Evolutionary conservation across 2,113 vertebrate species (phyloP), one percentile per base, ranked within the genome.

Genomic region (Ceratotherium simum): DNA sequence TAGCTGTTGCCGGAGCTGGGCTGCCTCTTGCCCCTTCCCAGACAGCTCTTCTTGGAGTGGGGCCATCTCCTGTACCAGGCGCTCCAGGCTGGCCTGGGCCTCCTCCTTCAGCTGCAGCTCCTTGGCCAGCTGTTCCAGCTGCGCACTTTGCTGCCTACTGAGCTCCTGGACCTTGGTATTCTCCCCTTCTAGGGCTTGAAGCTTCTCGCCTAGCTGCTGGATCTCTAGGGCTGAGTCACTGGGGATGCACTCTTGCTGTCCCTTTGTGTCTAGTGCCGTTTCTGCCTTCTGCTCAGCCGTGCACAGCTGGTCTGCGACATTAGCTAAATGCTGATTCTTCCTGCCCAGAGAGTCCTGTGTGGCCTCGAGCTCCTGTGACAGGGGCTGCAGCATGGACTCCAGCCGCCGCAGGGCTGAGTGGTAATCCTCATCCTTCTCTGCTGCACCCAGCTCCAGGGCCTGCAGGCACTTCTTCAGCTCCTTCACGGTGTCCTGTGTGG

Each of bases 1-100:
- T 56, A 99, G 98, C 98, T 99, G 99, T 54, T 96, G 98, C 89
- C 98, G 98, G 42, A 99, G 98, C 97, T 99, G 99, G 86, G 98
- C 97, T 1, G 98, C 91, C 96, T 99, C 99, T 93, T 99, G 98
- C 92, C 98, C 99, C 98, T 99, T 99, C 83, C 98, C 72, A 3
- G 98, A 98, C 42, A 99, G 96, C 3, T 98, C 98, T 29, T 99
- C 98, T 95, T 98, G 98, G 96, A 99, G 99, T 0, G 95, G 98
- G 60, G 98, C 98, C 1, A 98, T 96, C 29, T 99, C 99, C 25
- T 96, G 96, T 64, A 98, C 98, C 83, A 99, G 97, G 16, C 97
- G 98, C 97, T 99, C 99, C 93, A 99, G 92, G 62, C 97, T 97
- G 25, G 98, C 99, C 92, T 97, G 88, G 14, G 98, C 98, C 58